A percentile compares a stretch with the other conserved stretches of the same genome.
phyloP scores from a whole-genome alignment of 2,888 invertebrate species.

The Pheosia gnoma region DNA sequence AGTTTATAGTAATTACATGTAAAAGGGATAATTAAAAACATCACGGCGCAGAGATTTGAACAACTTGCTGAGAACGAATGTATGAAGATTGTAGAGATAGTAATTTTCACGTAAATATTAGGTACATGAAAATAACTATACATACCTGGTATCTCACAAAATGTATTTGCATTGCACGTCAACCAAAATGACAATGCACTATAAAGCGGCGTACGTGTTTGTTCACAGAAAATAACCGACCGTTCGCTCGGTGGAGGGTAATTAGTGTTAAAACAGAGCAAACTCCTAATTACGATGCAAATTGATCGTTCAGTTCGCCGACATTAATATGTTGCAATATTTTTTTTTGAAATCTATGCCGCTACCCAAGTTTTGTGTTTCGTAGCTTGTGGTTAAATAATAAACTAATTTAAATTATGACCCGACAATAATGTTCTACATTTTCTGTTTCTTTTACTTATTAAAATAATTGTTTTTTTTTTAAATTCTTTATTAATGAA shows the following conservation, averaged over 20 bases:
- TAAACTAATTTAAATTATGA: too few relatives aligned
- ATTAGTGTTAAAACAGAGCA: slow-evolving; percentile 74
- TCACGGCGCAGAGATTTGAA: too few relatives aligned
- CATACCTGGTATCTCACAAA: neutral
- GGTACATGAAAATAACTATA: neutral
- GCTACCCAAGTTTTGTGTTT: too few relatives aligned
- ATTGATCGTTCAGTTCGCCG: slow-evolving; percentile 74
- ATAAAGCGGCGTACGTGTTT: slow-evolving; percentile 47
- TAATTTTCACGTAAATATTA: neutral
- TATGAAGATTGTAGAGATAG: neutral
- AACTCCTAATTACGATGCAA: slow-evolving; percentile 79
- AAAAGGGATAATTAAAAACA: too few relatives aligned
- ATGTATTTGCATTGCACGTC: slow-evolving; percentile 35
- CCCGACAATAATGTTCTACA: too few relatives aligned
- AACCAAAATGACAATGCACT: slow-evolving; percentile 39
- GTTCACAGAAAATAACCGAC: slow-evolving; percentile 51
- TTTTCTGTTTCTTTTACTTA: too few relatives aligned
- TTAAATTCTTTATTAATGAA: too few relatives aligned
- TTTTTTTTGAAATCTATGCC: neutral
- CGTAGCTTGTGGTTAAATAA: too few relatives aligned
- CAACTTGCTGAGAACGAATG: too few relatives aligned
- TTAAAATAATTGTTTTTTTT: too few relatives aligned
- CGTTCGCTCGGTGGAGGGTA: slow-evolving; percentile 66
- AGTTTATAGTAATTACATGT: too few relatives aligned
- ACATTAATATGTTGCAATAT: slow-evolving; percentile 50